Conservation (phyloP, 2,113 vertebrate species). For the Albula glossodonta region DNA sequence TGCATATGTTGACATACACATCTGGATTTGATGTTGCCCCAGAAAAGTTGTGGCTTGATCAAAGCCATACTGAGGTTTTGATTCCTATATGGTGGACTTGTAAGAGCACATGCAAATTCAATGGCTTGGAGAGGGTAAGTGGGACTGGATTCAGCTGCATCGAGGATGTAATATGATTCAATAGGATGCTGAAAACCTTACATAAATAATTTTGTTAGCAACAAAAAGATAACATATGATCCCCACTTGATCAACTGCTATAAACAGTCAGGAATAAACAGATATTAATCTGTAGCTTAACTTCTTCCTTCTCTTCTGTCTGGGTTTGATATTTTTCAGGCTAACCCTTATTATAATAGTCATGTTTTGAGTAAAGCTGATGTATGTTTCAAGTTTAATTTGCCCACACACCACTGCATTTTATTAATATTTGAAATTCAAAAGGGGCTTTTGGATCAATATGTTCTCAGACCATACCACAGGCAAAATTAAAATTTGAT, state of each 20-base stretch:
- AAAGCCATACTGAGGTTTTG: too few species aligned
- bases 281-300: background rate
- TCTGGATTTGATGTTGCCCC: too few species aligned
- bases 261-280: background rate
- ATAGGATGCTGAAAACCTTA: too few species aligned
- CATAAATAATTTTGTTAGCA: too few species aligned
- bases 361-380: background rate
- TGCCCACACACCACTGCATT: constrained; percentile 4
- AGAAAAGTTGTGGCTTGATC: too few species aligned
- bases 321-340: background rate
- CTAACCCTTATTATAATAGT: constrained; percentile 18
- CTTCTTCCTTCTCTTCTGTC: background rate
- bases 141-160: too few species aligned
- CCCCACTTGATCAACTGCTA: background rate
- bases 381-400: constrained; percentile 24
- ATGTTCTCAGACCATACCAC: constrained; percentile 24
- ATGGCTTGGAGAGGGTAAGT: too few species aligned
- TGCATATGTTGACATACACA: too few species aligned
- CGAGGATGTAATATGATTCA: too few species aligned
- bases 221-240: too few species aligned
- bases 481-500: constrained; percentile 36
- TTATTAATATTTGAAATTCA: constrained; percentile 31
- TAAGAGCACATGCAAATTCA: too few species aligned
- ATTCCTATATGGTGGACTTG: too few species aligned
- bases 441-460: constrained; percentile 28